These are phyloP conservation scores for Nasua narica DNA, from an alignment of 2,797 vertebrate genomes.

Conservation along the genomic window DNA sequence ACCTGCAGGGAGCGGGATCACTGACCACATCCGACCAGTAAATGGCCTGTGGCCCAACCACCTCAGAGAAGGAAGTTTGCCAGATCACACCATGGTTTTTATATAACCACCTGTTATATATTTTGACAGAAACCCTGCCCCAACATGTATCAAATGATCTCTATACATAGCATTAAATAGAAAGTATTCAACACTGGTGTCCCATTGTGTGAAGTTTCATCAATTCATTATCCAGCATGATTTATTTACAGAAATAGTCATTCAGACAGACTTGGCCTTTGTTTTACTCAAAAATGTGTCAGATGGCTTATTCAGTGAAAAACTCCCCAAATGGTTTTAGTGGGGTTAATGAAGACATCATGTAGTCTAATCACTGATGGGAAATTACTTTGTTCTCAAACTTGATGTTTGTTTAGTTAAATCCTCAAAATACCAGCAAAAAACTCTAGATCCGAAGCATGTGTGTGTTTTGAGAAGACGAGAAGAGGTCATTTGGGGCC, in stretches of 20 bases:
- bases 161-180: background rate
- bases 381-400: background rate
- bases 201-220: background rate
- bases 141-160: background rate
- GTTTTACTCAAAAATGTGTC: background rate
- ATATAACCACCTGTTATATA: background rate
- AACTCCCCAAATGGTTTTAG: background rate
- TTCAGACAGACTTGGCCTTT: background rate
- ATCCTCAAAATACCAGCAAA: background rate
- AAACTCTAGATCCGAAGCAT: conserved; percentile 22
- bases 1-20: background rate
- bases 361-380: background rate
- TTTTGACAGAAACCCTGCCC: background rate
- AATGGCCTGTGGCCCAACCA: background rate
- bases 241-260: background rate
- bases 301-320: background rate
- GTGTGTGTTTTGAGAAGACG: background rate
- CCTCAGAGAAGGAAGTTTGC: background rate
- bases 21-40: background rate
- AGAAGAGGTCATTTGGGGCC: background rate
- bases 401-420: background rate
- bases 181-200: background rate
- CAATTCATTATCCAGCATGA: background rate
- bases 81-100: background rate
- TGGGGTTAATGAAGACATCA: background rate